Base-by-base conservation (phyloP, 2,888 invertebrate genomes). In the Pinctada fucata region DNA sequence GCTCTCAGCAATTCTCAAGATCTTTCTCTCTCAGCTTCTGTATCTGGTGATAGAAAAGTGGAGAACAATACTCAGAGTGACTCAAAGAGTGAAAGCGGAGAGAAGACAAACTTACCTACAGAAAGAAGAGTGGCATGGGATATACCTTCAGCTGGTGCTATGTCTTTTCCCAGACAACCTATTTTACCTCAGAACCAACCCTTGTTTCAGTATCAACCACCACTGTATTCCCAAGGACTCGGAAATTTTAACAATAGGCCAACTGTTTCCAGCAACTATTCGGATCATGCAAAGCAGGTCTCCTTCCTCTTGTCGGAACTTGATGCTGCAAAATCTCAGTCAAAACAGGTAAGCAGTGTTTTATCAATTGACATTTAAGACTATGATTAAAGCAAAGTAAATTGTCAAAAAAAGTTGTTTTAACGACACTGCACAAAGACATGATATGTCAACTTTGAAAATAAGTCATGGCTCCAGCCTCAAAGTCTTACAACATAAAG, bases 251-350 rank as follows among this genome's bases (percentile, higher is more conserved):
- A 45, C 45, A 48, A 76, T 76, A 47, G 63, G 6, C 16, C 80
- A 51, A 68, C 76, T n/a, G 45, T 75, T 13, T 68, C 75, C 31
- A 79, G 68, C 8, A 79, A 66, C 73, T 68, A 67, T 64, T 72
- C 78, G 47, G 84, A 86, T 31, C 82, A 84, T 63, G 76, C 78
- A 63, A 82, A 79, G 68, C 84, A 86, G 77, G 81, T 87, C 48
- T 72, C 83, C 8, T 73, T 81, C 52, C 71, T 87, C 6, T 72
- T 87, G 52, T 80, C 76, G 58, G 85, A 87, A 76, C 78, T 87
- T 45, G 86, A 87, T 73, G 66, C 80, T n/a, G 84, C 82, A n/a
- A 82, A 84, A 71, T 74, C 73, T 67, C 82, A 84, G 52, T 75
- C 80, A 47, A 84, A 83, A 79, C 83, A 84, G 82, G 86, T 87